phyloP scores from a whole-genome alignment of 2,797 vertebrate species.

The Rhodeus uyekii region DNA sequence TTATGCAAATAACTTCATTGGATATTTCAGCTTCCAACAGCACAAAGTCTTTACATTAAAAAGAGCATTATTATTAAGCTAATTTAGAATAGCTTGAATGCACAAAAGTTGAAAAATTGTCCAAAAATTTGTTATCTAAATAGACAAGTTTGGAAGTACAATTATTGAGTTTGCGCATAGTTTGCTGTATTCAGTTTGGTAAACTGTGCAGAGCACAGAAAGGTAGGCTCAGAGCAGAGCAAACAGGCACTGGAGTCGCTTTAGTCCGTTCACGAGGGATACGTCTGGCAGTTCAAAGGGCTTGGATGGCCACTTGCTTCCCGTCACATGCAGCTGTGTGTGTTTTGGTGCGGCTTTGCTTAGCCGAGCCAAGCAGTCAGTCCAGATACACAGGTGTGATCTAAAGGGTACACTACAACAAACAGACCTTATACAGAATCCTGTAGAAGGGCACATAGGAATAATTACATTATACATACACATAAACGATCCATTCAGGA shows the following conservation, averaged over 20 bases:
- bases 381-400: slow-evolving; percentile 46
- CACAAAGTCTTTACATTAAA: slow-evolving; percentile 6
- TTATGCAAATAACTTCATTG: background rate
- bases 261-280: slow-evolving; percentile 9
- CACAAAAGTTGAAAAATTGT: slow-evolving; percentile 36
- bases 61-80: slow-evolving; percentile 32
- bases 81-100: slow-evolving; percentile 29
- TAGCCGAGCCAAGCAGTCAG: slow-evolving; percentile 34
- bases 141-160: slow-evolving; percentile 21
- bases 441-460: slow-evolving; percentile 16
- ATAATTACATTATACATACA: slow-evolving; percentile 38
- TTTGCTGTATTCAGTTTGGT: slow-evolving; percentile 40
- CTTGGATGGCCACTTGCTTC: background rate
- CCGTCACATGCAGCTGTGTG: slow-evolving; percentile 39
- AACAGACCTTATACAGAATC: slow-evolving; percentile 19
- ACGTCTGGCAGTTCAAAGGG: slow-evolving; percentile 1
- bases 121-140: slow-evolving; percentile 1
- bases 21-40: background rate
- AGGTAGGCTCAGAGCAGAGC: slow-evolving; percentile 55
- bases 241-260: slow-evolving; percentile 68
- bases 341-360: slow-evolving; percentile 23
- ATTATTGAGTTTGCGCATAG: slow-evolving; percentile 11
- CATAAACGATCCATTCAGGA: slow-evolving; percentile 29
- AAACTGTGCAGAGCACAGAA: slow-evolving; percentile 27
- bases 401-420: slow-evolving; percentile 53